Evolutionary conservation across 92 coral and sea anemone species (phyloP).

Genomic region (Desmophyllum pertusum): DNA sequence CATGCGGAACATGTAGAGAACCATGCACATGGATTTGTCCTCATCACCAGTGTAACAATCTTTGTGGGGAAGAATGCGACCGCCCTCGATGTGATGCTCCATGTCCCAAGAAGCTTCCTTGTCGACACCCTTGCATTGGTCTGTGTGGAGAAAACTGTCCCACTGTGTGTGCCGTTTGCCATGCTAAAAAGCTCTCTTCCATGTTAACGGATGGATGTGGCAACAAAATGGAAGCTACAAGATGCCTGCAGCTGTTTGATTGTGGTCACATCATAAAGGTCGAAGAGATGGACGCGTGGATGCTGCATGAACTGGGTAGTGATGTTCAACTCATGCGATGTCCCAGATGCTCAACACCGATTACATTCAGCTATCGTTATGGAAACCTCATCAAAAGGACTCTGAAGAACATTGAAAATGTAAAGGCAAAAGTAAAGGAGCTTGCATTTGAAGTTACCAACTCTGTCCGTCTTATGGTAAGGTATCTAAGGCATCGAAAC

Average conservation of each 20-base stretch:
- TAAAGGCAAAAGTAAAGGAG: neutral
- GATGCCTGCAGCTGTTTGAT: constrained; percentile 64
- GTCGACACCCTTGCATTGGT: constrained; percentile 77
- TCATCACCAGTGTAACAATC: constrained; percentile 64
- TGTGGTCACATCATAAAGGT: constrained; percentile 71
- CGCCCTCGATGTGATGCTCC: constrained; percentile 55
- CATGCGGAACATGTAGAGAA: constrained; percentile 54
- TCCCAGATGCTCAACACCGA: constrained; percentile 55
- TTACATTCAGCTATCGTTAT: constrained; percentile 58
- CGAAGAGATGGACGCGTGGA: constrained; percentile 66
- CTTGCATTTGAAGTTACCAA: neutral
- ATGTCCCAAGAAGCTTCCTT: constrained; percentile 43
- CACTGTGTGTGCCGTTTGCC: constrained; percentile 58
- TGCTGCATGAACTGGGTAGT: constrained; percentile 35
- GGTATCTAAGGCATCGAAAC: neutral
- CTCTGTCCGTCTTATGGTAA: neutral
- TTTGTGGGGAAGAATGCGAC: constrained; percentile 65
- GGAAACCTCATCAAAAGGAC: constrained; percentile 58
- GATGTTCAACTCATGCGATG: constrained; percentile 53
- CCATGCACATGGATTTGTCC: constrained; percentile 64
- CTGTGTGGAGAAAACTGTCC: constrained; percentile 86
- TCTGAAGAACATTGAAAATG: constrained; percentile 35
- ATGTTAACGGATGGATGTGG: constrained; percentile 14
- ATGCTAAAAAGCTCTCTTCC: constrained; percentile 44
- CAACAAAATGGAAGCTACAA: constrained; percentile 26